Evolutionary conservation across 2,113 vertebrate species (phyloP).

Genomic region (Podiceps cristatus): DNA sequence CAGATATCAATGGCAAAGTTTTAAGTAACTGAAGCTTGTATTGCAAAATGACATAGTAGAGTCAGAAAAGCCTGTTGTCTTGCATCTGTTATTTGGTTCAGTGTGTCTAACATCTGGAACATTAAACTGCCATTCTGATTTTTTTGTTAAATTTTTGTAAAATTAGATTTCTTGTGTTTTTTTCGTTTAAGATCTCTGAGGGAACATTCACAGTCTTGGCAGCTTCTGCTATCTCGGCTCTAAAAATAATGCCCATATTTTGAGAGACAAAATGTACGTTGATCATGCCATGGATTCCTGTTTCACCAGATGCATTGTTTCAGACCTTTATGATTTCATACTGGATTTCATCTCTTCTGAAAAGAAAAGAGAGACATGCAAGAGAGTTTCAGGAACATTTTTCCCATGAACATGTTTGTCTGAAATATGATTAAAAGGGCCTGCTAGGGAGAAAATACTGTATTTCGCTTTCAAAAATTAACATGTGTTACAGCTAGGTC

Average conservation of each 20-base stretch:
- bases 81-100: slow-evolving; percentile 46
- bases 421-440: slow-evolving; percentile 35
- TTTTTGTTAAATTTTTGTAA: slow-evolving; percentile 61
- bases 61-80: background rate
- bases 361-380: slow-evolving; percentile 26
- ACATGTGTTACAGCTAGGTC: background rate
- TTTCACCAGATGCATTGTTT: slow-evolving; percentile 56
- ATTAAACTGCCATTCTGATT: slow-evolving; percentile 26
- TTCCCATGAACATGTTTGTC: slow-evolving; percentile 60
- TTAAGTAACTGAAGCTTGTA: background rate
- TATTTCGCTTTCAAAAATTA: slow-evolving; percentile 7
- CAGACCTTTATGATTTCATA: slow-evolving; percentile 63
- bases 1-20: background rate
- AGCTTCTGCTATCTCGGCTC: slow-evolving; percentile 43
- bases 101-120: slow-evolving; percentile 50
- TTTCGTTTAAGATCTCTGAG: slow-evolving; percentile 36
- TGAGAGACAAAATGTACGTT: slow-evolving; percentile 50
- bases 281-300: slow-evolving; percentile 12
- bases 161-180: slow-evolving; percentile 46
- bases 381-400: slow-evolving; percentile 35
- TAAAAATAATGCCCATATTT: slow-evolving; percentile 40
- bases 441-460: background rate
- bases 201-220: slow-evolving; percentile 23
- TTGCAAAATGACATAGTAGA: background rate
- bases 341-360: slow-evolving; percentile 55